Percentiles rank a stretch among this genome's conserved stretches.
These are phyloP conservation scores for Siphonodentalium dalli DNA, from an alignment of 2,888 invertebrate genomes.

Conservation along the genomic window DNA sequence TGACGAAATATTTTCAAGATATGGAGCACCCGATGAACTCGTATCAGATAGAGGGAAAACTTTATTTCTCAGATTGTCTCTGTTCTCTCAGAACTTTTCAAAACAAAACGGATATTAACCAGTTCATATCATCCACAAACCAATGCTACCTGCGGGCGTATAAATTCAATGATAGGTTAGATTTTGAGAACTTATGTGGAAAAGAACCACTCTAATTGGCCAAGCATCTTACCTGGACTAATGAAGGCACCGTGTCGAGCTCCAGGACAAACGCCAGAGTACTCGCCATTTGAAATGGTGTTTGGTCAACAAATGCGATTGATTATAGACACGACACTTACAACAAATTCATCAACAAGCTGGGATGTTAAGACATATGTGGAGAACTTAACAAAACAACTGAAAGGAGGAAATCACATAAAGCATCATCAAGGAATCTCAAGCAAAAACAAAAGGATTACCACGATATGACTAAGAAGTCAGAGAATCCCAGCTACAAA, in stretches of 20 bases:
- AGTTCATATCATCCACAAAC: conserved; percentile 31
- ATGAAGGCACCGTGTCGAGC: conserved; percentile 32
- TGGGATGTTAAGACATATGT: conserved; percentile 25
- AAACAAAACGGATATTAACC: conserved; percentile 22
- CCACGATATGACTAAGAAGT: too few relatives aligned
- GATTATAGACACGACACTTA: conserved; percentile 21
- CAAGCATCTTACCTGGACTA: conserved; percentile 23
- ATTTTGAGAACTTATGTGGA: conserved; percentile 21
- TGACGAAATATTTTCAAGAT: conserved; percentile 30
- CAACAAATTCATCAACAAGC: conserved; percentile 20
- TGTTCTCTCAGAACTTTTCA: conserved; percentile 30
- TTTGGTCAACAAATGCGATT: conserved; percentile 30
- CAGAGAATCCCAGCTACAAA: too few relatives aligned
- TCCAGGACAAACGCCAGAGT: conserved; percentile 27
- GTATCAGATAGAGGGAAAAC: conserved; percentile 31
- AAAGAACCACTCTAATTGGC: conserved; percentile 26
- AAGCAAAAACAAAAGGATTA: too few relatives aligned
- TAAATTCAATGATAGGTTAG: conserved; percentile 29
- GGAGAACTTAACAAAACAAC: conserved; percentile 11
- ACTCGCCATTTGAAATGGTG: conserved; percentile 26
- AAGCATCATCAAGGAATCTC: conserved; percentile 17
- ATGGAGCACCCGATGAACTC: conserved; percentile 28
- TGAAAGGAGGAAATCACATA: conserved; percentile 14
- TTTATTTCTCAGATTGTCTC: conserved; percentile 29
- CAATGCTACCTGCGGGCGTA: conserved; percentile 29